phyloP scores from a whole-genome alignment of 2,797 vertebrate genomes.

The Leptodactylus fallax region DNA sequence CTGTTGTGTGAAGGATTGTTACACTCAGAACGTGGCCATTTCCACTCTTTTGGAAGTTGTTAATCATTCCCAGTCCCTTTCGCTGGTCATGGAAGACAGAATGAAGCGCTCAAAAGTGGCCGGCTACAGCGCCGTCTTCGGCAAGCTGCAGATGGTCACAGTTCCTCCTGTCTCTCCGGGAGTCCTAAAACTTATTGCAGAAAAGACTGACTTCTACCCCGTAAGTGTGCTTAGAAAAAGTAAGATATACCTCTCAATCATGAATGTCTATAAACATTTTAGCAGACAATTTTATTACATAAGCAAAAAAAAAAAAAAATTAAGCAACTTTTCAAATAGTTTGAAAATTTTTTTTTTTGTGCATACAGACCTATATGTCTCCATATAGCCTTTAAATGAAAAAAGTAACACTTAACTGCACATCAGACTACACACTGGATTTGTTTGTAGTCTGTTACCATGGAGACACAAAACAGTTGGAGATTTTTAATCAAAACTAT shows the following conservation, averaged over 20 bases:
- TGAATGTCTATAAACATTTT: not conserved
- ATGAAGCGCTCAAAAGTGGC: constrained; percentile 85
- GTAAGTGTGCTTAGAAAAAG: constrained; percentile 69
- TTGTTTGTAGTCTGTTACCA: not conserved
- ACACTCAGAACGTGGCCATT: constrained; percentile 89
- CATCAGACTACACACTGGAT: not conserved
- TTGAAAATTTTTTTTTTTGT: too few relatives aligned
- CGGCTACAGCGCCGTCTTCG: constrained; percentile 84
- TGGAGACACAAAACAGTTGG: too few relatives aligned
- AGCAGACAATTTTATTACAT: not conserved
- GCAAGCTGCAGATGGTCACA: constrained; percentile 93
- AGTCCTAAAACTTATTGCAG: constrained; percentile 83
- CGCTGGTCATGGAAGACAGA: constrained; percentile 93
- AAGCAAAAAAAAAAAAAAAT: too few relatives aligned
- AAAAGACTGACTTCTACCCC: constrained; percentile 93
- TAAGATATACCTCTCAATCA: not conserved
- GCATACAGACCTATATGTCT: too few relatives aligned
- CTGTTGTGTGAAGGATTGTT: constrained; percentile 89
- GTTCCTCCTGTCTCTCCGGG: constrained; percentile 88
- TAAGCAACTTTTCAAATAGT: too few relatives aligned
- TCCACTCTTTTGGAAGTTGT: constrained; percentile 91
- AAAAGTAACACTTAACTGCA: not conserved
- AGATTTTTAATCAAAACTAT: too few relatives aligned
- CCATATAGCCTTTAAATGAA: too few relatives aligned
- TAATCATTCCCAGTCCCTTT: constrained; percentile 95